phyloP scores from a whole-genome alignment of 2,797 vertebrate species.

The Pelochelys cantorii region DNA sequence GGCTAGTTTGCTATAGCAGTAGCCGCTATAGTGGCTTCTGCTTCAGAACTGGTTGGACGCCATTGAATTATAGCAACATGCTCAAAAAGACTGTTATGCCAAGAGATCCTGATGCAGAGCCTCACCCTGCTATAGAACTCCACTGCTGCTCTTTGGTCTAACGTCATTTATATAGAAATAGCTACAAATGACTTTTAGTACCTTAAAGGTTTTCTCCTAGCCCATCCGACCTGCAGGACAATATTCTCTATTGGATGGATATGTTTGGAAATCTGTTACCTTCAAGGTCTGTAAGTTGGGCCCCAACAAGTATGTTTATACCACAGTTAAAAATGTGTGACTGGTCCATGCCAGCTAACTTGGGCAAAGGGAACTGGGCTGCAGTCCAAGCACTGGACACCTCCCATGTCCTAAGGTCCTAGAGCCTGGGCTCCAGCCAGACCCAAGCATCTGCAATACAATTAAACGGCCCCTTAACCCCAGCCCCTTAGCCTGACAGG shows the following conservation, averaged over 20 bases:
- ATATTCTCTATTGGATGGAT: background rate
- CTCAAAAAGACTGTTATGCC: background rate
- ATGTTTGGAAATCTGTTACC: background rate
- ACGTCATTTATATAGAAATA: slow-evolving; percentile 26
- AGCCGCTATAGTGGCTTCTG: too few species aligned
- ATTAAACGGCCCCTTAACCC: background rate
- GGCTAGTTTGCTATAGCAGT: too few species aligned
- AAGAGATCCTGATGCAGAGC: background rate
- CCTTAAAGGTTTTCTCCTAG: background rate
- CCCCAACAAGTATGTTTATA: background rate
- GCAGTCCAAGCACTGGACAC: background rate
- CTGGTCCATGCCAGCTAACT: background rate
- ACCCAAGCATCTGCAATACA: background rate
- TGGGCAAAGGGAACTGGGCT: background rate
- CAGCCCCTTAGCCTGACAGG: background rate
- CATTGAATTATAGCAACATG: background rate
- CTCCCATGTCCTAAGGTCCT: background rate
- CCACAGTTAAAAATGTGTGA: background rate
- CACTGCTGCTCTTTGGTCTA: background rate
- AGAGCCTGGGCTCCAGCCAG: background rate
- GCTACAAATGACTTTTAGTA: background rate
- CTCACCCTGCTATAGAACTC: background rate
- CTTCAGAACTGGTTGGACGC: too few species aligned
- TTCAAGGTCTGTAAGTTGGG: background rate
- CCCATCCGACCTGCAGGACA: background rate